phyloP scores from a whole-genome alignment of 2,797 vertebrate species.

The Tangara arthus region DNA sequence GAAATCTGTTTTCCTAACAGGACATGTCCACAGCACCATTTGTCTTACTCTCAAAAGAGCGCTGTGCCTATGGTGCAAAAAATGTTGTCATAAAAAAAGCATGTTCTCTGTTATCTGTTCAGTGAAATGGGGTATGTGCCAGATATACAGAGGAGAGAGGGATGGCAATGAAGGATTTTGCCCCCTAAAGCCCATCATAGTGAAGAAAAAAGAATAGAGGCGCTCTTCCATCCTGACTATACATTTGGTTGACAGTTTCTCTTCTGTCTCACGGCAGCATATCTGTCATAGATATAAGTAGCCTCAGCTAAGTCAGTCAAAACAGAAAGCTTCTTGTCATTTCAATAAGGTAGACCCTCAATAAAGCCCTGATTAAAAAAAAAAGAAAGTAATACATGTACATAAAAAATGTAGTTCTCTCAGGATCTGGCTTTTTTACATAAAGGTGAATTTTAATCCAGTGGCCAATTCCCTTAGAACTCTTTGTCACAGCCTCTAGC shows the following conservation, averaged over 20 bases:
- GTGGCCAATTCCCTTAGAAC: conserved; percentile 5
- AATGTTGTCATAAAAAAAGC: not conserved
- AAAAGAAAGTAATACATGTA: not conserved
- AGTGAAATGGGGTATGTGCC: not conserved
- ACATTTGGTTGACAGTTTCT: not conserved
- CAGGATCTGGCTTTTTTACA: not conserved
- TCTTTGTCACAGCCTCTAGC: not conserved
- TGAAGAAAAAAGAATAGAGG: not conserved
- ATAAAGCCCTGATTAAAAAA: not conserved
- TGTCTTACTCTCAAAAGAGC: not conserved
- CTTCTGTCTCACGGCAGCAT: not conserved
- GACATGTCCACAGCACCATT: not conserved
- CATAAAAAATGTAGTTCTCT: not conserved
- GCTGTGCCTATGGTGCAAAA: not conserved
- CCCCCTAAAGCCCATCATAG: not conserved
- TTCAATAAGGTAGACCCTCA: not conserved
- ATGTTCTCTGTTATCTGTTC: not conserved
- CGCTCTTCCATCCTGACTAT: not conserved
- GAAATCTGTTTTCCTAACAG: conserved; percentile 7
- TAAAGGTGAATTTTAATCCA: conserved; percentile 53
- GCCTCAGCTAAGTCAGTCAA: not conserved
- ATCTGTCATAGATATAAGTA: not conserved
- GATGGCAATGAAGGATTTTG: not conserved
- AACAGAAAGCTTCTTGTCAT: not conserved
- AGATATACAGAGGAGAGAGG: not conserved